Conservation (phyloP, 64 coral and sea anemone genomes). For the Porites australiensis region DNA sequence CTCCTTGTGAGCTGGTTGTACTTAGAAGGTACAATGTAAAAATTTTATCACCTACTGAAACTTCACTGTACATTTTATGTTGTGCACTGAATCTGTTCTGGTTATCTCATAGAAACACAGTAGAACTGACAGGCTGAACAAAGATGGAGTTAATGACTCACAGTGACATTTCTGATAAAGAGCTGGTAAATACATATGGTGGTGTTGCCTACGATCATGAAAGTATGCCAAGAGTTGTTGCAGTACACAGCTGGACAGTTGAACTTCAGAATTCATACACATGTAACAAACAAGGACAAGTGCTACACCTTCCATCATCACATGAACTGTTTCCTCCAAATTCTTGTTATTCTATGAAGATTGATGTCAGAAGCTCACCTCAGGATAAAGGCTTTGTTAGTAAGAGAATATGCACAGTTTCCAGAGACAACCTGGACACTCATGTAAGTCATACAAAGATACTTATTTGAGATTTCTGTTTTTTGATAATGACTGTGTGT, state of each 20-base stretch:
- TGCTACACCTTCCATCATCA: background rate
- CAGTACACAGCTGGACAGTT: conserved; percentile 38
- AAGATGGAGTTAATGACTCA: conserved; percentile 29
- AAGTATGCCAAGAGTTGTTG: conserved; percentile 47
- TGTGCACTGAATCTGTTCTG: background rate
- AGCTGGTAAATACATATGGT: conserved; percentile 1
- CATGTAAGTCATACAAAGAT: background rate
- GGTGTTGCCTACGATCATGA: conserved; percentile 64
- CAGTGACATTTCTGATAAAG: conserved; percentile 7
- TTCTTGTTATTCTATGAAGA: background rate
- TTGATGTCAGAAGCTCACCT: conserved; percentile 17
- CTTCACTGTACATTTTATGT: no score
- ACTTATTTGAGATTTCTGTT: no score
- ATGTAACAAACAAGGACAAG: background rate
- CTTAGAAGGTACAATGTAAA: no score
- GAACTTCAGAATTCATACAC: background rate
- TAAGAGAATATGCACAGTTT: background rate
- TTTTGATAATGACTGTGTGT: no score
- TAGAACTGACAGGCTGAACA: background rate
- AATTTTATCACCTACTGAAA: no score
- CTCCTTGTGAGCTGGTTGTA: no score
- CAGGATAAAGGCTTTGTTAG: background rate
- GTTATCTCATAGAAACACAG: background rate
- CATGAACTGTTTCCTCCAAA: background rate
- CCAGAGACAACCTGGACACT: background rate